These are phyloP conservation scores for Drosophila kuntzei DNA, from an alignment of 2,888 invertebrate species.

Conservation along the genomic window DNA sequence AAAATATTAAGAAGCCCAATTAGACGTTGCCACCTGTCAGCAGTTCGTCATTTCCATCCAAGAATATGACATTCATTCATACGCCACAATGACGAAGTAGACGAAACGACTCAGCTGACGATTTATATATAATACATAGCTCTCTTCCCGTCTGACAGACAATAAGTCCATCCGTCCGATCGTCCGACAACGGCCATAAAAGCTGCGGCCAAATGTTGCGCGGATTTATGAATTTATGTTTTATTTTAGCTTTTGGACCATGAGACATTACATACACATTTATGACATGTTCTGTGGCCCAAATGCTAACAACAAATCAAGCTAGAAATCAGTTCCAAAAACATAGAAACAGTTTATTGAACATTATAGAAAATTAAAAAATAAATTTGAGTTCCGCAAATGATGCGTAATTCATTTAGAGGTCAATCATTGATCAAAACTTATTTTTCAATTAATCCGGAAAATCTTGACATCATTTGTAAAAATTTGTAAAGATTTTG, in stretches of 20 bases:
- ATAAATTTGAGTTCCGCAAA: too few species aligned
- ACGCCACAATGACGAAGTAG: conserved; percentile 68
- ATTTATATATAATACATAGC: too few species aligned
- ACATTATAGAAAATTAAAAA: not conserved
- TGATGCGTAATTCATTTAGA: too few species aligned
- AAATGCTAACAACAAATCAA: conserved; percentile 12
- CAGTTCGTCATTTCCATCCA: conserved; percentile 85
- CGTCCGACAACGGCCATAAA: conserved; percentile 34
- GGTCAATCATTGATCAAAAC: too few species aligned
- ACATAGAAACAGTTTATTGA: not conserved
- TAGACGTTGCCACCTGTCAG: conserved; percentile 86
- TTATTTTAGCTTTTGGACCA: conserved; percentile 46
- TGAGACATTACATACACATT: conserved; percentile 25
- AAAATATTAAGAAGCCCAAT: conserved; percentile 85
- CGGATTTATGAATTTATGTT: conserved; percentile 54
- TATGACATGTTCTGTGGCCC: conserved; percentile 26
- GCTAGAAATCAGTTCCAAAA: conserved; percentile 6
- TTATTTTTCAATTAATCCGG: too few species aligned
- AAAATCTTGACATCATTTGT: too few species aligned
- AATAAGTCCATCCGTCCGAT: not conserved
- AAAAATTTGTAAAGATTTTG: too few species aligned
- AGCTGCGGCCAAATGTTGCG: conserved; percentile 43
- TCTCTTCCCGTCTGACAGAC: conserved; percentile 3
- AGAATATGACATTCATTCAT: conserved; percentile 82
- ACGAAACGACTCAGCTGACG: conserved; percentile 57